Conservation (phyloP, 1,140 invertebrate genomes). For the Octopus sinensis region DNA sequence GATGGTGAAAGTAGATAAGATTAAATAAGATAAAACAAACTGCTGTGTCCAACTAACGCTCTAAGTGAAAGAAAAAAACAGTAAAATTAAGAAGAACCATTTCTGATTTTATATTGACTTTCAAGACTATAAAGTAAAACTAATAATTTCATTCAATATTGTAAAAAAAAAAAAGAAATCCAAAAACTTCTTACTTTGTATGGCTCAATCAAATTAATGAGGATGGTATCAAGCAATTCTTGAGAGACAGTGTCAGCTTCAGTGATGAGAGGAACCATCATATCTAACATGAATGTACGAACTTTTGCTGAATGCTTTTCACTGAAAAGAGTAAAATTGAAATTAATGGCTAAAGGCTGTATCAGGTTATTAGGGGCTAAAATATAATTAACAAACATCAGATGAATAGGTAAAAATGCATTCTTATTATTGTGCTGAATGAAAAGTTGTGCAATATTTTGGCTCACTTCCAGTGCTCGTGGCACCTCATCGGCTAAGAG, state of each 20-base stretch:
- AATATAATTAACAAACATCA: too few species aligned
- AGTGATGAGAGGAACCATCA: constrained; percentile 86
- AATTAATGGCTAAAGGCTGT: neutral
- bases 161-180: neutral
- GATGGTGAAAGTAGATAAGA: too few species aligned
- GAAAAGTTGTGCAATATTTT: too few species aligned
- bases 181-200: constrained; percentile 64
- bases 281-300: constrained; percentile 93
- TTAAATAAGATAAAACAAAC: too few species aligned
- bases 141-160: neutral
- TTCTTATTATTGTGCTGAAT: too few species aligned
- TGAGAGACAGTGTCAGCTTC: constrained; percentile 93
- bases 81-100: too few species aligned
- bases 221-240: constrained; percentile 88
- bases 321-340: constrained; percentile 61
- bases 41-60: too few species aligned
- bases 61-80: too few species aligned
- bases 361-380: too few species aligned
- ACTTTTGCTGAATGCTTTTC: constrained; percentile 94
- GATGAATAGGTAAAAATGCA: too few species aligned
- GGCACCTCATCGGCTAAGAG: too few species aligned
- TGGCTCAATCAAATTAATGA: constrained; percentile 94
- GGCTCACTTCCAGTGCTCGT: too few species aligned
- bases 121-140: neutral
- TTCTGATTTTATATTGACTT: neutral